Base-by-base conservation (phyloP, 2,797 vertebrate genomes). In the Nannoperca obscura region DNA sequence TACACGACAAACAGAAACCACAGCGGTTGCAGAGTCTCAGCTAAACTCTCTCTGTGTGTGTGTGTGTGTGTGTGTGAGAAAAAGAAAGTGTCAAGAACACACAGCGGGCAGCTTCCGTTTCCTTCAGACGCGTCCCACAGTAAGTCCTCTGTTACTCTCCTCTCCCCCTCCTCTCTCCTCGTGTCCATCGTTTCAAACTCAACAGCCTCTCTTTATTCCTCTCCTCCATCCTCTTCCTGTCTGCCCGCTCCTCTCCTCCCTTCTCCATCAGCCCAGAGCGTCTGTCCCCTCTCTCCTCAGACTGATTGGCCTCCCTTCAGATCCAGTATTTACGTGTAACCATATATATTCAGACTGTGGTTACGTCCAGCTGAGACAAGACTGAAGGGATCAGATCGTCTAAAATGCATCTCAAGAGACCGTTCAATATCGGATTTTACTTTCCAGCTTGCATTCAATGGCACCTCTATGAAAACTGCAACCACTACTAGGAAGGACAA, bases 51-150 rank as follows among this genome's bases (percentile, higher is more conserved):
- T n/a, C 2, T 53, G 3, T 49, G 32, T 34, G 34, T 59, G 62
- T 59, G 55, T 70, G 68, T 38, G 42, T 75, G 42, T 27, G 57
- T 40, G 53, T 72, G 71, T 36, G 38, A 81, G 55, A 81, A 57
- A 87, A 49, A 79, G 52, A 82, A 77, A 84, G 52, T 32, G 76
- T 87, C 65, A 53, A 76, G 83, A 40, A 30, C 76, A 14, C 89
- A 71, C 84, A 78, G 88, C 5, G 9, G 75, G 84, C 30, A 15
- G 87, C 87, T 94, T 93, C 92, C 91, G 80, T 50, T 93, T 90
- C 83, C 83, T 82, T 78, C 80, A 74, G 84, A 79, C 44, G 49
- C 58, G 17, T 14, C 24, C 27, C 64, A 90, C 92, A 94, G 89
- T 88, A 80, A 15, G 63, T 55, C 69, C 90, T 92, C 86, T 92